A percentile compares a stretch with the other conserved stretches of the same genome.
These are phyloP conservation scores for Enteromius treurensis DNA, from an alignment of 2,797 vertebrate species.

Conservation along the genomic window DNA sequence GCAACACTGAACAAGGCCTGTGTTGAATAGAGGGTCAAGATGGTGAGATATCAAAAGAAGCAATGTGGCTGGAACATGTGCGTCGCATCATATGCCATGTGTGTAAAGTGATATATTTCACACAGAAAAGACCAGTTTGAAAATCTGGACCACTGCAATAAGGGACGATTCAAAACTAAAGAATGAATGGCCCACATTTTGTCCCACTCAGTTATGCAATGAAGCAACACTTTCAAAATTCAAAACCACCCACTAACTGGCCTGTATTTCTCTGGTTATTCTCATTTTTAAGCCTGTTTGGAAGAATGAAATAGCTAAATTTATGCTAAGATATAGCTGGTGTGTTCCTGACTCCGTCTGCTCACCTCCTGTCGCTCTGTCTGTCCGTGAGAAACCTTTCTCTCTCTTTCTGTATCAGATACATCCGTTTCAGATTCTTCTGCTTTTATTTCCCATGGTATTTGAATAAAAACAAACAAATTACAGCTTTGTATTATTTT, in stretches of 20 bases:
- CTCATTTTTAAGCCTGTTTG: conserved; percentile 63
- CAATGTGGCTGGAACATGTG: conserved; percentile 13
- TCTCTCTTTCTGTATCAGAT: background rate
- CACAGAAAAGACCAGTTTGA: background rate
- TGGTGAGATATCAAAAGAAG: conserved; percentile 11
- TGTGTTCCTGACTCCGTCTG: conserved; percentile 70
- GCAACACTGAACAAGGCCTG: conserved; percentile 23
- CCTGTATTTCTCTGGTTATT: conserved; percentile 66
- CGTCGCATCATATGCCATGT: background rate
- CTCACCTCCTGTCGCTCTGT: conserved; percentile 72
- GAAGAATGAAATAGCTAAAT: conserved; percentile 68
- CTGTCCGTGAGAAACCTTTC: conserved; percentile 64
- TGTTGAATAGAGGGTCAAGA: background rate
- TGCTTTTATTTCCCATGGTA: background rate
- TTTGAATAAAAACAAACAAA: background rate
- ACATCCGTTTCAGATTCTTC: background rate
- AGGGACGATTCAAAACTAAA: background rate
- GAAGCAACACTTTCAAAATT: conserved; percentile 32
- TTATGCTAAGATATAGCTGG: conserved; percentile 66
- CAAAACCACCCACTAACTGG: conserved; percentile 54
- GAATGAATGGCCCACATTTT: conserved; percentile 30
- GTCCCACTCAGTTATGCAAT: conserved; percentile 52
- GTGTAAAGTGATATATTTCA: conserved; percentile 8
- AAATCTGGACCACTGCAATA: background rate
- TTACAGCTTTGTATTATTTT: background rate